These are phyloP conservation scores for Sabatieria punctata DNA, from an alignment of 2,888 invertebrate species.

Conservation along the genomic window DNA sequence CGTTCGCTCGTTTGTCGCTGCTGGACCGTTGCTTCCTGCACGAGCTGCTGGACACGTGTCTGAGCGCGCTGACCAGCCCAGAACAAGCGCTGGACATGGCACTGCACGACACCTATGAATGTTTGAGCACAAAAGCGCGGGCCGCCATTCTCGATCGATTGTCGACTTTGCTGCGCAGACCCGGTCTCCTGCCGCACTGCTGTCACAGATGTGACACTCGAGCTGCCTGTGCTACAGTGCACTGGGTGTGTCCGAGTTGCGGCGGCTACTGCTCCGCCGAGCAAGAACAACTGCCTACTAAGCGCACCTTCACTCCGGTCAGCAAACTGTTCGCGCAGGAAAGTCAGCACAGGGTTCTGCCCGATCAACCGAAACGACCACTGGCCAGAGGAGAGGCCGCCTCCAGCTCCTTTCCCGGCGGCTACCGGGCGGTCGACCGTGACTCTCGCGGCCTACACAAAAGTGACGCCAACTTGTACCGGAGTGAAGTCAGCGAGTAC, in stretches of 20 bases:
- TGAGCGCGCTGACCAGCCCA: conserved; percentile 23
- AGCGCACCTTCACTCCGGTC: no score
- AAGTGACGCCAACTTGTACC: no score
- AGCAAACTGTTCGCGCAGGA: no score
- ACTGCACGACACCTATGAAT: conserved; percentile 17
- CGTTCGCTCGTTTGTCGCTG: conserved; percentile 28
- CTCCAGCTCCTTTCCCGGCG: no score
- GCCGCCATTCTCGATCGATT: conserved; percentile 29
- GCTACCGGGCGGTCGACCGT: no score
- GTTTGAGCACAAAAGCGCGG: conserved; percentile 24
- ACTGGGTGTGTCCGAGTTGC: conserved; percentile 7
- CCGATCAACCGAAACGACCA: no score
- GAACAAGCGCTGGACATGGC: conserved; percentile 19
- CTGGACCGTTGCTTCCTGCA: conserved; percentile 30
- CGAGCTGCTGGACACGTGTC: conserved; percentile 27
- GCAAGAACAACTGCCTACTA: neutral
- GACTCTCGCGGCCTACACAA: no score
- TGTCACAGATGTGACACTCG: conserved; percentile 11
- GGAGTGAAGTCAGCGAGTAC: no score
- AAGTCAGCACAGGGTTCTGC: no score
- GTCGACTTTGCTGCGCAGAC: conserved; percentile 18
- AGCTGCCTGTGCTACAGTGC: neutral
- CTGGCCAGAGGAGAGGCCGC: no score
- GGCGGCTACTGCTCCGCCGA: conserved; percentile 2
- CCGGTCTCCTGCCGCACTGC: conserved; percentile 23